Conservation (phyloP, 2,797 vertebrate genomes). For the Chloroceryle inda region DNA sequence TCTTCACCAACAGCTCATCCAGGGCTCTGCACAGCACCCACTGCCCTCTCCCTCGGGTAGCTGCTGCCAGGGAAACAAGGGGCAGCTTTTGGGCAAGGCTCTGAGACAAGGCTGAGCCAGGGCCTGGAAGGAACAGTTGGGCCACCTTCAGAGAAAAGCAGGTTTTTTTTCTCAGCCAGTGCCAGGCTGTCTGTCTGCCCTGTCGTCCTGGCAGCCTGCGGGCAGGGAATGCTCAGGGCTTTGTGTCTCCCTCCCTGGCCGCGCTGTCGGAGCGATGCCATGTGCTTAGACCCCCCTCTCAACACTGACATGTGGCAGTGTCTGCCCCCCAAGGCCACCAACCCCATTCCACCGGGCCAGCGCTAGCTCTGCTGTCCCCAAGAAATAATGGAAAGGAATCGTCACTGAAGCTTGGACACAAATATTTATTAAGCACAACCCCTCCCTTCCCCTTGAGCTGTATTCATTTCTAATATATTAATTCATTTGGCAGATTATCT, state of each 20-base stretch:
- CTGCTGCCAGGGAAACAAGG: not conserved
- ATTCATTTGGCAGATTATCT: constrained; percentile 76
- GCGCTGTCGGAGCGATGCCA: fast-evolving
- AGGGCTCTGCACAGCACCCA: not conserved
- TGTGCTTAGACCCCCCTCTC: fast-evolving
- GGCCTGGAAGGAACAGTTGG: not conserved
- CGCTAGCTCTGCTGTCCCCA: not conserved
- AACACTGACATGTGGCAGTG: fast-evolving
- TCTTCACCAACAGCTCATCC: not conserved
- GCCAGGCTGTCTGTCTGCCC: not conserved
- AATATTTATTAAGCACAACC: constrained; percentile 76
- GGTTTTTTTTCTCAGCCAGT: not conserved
- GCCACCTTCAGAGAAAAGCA: fast-evolving
- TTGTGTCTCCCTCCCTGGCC: not conserved
- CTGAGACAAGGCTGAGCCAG: fast-evolving
- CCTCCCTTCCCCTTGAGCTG: not conserved
- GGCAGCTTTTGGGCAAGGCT: not conserved
- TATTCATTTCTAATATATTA: constrained; percentile 65
- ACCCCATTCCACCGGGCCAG: not conserved
- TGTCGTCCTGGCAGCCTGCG: not conserved
- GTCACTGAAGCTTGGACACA: constrained; percentile 63
- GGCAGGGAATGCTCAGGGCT: not conserved
- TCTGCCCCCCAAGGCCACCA: not conserved
- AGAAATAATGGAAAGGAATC: not conserved
- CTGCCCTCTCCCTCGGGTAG: not conserved